These are phyloP conservation scores for Sphenopsis melanotis DNA, from an alignment of 2,797 vertebrate species.

Conservation along the genomic window DNA sequence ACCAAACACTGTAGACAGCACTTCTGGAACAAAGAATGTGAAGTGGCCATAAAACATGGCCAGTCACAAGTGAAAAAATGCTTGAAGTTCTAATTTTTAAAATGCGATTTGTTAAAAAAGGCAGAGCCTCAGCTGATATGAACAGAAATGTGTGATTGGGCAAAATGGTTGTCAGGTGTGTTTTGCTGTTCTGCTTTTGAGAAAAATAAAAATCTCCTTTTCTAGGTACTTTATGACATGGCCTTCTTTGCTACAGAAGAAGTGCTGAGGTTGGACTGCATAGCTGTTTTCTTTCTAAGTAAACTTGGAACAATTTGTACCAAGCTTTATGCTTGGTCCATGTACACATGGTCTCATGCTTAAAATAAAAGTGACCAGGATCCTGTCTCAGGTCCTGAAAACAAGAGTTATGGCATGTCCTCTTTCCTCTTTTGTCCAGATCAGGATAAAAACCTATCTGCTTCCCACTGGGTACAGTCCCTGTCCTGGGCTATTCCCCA, in stretches of 20 bases:
- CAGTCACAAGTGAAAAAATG: not conserved
- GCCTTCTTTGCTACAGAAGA: not conserved
- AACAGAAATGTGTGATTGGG: not conserved
- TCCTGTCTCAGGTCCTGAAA: not conserved
- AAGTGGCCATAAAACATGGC: accelerated
- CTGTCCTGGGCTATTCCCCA: not conserved
- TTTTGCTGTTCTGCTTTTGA: not conserved
- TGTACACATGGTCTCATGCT: accelerated
- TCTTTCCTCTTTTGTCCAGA: not conserved
- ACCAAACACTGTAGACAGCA: not conserved
- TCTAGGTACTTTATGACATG: not conserved
- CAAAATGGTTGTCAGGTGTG: accelerated
- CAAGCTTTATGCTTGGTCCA: not conserved
- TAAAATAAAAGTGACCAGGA: not conserved
- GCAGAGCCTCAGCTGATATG: not conserved
- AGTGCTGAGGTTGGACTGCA: accelerated
- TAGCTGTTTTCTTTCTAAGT: not conserved
- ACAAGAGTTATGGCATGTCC: not conserved
- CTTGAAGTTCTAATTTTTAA: not conserved
- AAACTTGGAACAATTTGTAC: not conserved
- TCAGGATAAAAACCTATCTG: not conserved
- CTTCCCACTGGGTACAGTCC: not conserved
- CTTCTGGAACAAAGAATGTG: not conserved
- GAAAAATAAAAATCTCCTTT: not conserved
- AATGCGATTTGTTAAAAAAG: not conserved